Percentiles rank a stretch among this genome's conserved stretches.
phyloP scores from a whole-genome alignment of 2,797 vertebrate genomes.

The Notolabrus celidotus region DNA sequence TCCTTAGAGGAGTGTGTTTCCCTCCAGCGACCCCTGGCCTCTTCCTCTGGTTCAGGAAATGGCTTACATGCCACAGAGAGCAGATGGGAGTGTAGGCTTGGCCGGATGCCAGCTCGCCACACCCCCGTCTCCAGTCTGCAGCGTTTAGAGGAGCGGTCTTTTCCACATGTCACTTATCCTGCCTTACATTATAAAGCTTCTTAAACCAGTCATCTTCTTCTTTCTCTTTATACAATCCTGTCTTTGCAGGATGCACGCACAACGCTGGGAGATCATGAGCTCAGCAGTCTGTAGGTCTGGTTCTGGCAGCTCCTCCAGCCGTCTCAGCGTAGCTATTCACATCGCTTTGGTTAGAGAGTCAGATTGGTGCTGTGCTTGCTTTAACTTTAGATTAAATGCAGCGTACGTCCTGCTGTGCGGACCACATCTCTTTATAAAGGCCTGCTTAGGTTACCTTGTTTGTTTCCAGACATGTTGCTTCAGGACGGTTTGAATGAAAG shows the following conservation, averaged over 20 bases:
- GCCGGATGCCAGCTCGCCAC: slow-evolving; percentile 54
- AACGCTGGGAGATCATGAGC: slow-evolving; percentile 30
- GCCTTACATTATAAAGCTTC: background rate
- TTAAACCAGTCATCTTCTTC: too few species aligned
- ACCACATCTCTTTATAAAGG: background rate
- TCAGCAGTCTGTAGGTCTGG: slow-evolving; percentile 29
- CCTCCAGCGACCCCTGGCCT: slow-evolving; percentile 69
- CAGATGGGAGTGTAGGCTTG: slow-evolving; percentile 72
- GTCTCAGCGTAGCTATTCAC: slow-evolving; percentile 17
- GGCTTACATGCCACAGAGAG: slow-evolving; percentile 79
- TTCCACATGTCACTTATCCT: slow-evolving; percentile 37
- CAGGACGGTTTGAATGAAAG: too few species aligned
- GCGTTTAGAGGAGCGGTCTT: slow-evolving; percentile 44
- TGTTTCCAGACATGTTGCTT: background rate
- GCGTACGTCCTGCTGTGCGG: slow-evolving; percentile 4
- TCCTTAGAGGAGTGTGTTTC: slow-evolving; percentile 49
- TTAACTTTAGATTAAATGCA: slow-evolving; percentile 18
- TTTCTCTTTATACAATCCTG: too few species aligned
- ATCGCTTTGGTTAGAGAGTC: slow-evolving; percentile 35
- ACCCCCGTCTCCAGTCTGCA: slow-evolving; percentile 50
- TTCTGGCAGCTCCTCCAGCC: slow-evolving; percentile 31
- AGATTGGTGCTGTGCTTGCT: slow-evolving; percentile 9
- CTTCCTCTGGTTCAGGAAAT: slow-evolving; percentile 82
- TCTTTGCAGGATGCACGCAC: too few species aligned
- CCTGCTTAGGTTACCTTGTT: background rate